Evolutionary conservation across 1,140 invertebrate genomes (phyloP), one percentile per base, ranked within the genome.

Genomic region (Aphelenchoides fujianensis): DNA sequence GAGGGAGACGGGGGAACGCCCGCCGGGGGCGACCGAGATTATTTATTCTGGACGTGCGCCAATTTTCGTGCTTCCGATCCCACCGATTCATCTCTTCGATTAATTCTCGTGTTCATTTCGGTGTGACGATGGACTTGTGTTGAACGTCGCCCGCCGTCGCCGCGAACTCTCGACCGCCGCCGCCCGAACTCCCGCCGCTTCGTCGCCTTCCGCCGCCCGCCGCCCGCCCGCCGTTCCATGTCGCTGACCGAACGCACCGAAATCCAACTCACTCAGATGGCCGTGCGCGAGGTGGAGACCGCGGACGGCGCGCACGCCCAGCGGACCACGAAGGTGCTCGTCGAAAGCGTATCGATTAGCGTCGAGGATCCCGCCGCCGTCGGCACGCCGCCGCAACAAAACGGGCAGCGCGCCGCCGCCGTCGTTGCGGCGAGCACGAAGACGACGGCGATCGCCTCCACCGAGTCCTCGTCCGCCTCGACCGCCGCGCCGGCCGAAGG

Each of bases 281-380:
- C 59, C 30, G 59, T 61, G n/a, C 59, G 59, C 36, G 59, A 61
- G n/a, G 2, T 19, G n/a, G 16, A 61, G 36, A 61, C n/a, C 2
- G 36, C n/a, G 16, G 59, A n/a, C 30, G 59, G 31, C 27, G 27
- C 28, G 31, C n/a, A 19, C n/a, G 16, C n/a, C n/a, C n/a, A 61
- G 27, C n/a, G n/a, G 16, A 61, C n/a, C 27, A 61, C 59, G 16
- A 31, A 61, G 16, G 31, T 19, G 59, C 31, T 61, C n/a, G 59
- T 61, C n/a, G 31, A 61, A 31, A 1, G n/a, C 59, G 59, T 19
- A n/a, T n/a, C 59, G n/a, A 61, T 61, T 19, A 48, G 41, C 41
- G 41, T 48, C 41, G 41, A 48, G 12, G 59, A 61, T 61, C 59
- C n/a, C n/a, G 59, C n/a, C n/a, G 1, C 1, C 16, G 16, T n/a